Evolutionary conservation across 2,797 vertebrate genomes (phyloP).

Genomic region (Stomatorhinus walkeri): DNA sequence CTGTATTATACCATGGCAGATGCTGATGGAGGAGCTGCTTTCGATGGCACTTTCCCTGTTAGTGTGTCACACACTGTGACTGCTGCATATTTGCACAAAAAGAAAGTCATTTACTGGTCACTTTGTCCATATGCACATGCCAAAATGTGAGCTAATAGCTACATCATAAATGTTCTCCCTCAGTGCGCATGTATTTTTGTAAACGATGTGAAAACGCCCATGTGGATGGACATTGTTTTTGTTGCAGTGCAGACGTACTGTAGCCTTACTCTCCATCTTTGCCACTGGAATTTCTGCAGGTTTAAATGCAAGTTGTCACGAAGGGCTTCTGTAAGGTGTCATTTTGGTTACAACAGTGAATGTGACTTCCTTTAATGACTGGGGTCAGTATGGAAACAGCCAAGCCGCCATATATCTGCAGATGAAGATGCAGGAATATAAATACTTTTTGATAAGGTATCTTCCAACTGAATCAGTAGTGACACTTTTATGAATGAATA

Average conservation of each 20-base stretch:
- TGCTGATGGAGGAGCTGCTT: background rate
- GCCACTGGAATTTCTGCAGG: background rate
- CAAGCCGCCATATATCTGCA: background rate
- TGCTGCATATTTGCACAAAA: background rate
- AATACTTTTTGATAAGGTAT: background rate
- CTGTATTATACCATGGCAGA: background rate
- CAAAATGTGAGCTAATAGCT: background rate
- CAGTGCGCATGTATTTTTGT: background rate
- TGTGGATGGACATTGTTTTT: background rate
- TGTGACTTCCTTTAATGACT: background rate
- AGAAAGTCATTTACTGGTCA: background rate
- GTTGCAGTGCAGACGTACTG: background rate
- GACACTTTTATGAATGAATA: background rate
- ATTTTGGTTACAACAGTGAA: background rate
- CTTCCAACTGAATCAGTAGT: background rate
- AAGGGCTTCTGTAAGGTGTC: background rate
- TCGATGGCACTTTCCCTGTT: background rate
- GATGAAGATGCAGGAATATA: background rate
- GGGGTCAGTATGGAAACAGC: background rate
- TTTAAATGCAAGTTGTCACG: background rate
- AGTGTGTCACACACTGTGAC: background rate
- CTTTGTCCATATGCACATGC: background rate
- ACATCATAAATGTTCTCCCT: background rate
- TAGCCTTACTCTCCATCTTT: background rate
- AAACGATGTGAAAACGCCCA: background rate